Evolutionary conservation across 1,140 invertebrate species (phyloP).

Genomic region (Conus betulinus): DNA sequence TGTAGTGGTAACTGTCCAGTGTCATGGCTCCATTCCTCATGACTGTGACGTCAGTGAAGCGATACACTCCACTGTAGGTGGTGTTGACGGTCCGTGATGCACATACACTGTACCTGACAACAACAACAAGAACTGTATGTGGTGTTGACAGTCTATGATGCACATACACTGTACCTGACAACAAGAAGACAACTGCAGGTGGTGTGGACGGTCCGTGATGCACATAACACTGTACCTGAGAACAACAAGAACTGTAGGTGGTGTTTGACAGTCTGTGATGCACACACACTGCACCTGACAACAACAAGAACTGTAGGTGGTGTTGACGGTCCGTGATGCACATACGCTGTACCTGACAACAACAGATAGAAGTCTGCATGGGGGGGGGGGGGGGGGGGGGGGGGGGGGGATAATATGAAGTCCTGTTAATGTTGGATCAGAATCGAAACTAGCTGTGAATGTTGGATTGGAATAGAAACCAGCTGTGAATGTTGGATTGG

Average conservation of each 20-base stretch:
- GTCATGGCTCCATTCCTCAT: slow-evolving; percentile 50
- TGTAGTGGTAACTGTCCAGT: slow-evolving; percentile 44
- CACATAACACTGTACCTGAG: slow-evolving; percentile 24
- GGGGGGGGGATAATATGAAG: too few relatives aligned
- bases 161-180: too few relatives aligned
- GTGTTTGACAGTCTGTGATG: too few relatives aligned
- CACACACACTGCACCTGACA: background rate
- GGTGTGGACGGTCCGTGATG: slow-evolving; percentile 5
- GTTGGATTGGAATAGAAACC: too few relatives aligned
- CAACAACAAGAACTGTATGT: background rate
- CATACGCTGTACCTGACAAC: too few relatives aligned
- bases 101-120: slow-evolving; percentile 25
- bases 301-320: background rate
- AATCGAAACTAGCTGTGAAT: too few relatives aligned
- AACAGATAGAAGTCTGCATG: too few relatives aligned
- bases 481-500: too few relatives aligned
- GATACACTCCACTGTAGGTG: slow-evolving; percentile 46
- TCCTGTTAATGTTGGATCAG: too few relatives aligned
- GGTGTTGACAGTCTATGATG: too few relatives aligned
- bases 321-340: too few relatives aligned
- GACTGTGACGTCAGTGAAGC: slow-evolving; percentile 51
- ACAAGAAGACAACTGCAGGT: background rate
- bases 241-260: background rate
- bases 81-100: slow-evolving; percentile 18
- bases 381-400: too few relatives aligned